Conservation (phyloP, 2,113 vertebrate species). For the Gasterosteus aculeatus region DNA sequence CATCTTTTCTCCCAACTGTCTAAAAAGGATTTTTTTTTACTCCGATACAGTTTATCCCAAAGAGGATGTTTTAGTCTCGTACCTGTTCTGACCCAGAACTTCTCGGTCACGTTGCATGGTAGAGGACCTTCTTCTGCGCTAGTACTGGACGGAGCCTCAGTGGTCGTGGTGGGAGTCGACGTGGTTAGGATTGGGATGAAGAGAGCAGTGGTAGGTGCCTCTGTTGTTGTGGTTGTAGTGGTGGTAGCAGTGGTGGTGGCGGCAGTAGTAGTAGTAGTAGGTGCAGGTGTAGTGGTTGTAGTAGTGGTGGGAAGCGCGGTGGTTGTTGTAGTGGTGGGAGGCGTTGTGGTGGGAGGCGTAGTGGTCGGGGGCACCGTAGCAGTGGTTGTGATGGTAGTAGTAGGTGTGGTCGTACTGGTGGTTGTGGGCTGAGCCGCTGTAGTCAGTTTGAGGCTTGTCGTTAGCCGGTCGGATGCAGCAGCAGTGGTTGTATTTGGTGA, state of each 20-base stretch:
- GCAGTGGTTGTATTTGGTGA: conserved; percentile 22
- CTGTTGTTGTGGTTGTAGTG: conserved; percentile 76
- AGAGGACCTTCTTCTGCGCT: conserved; percentile 78
- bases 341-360: conserved; percentile 50
- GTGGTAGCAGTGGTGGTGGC: conserved; percentile 80
- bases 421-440: conserved; percentile 48
- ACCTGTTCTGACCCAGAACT: conserved; percentile 89
- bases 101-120: conserved; percentile 90
- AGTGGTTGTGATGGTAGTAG: conserved; percentile 48
- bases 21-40: neutral
- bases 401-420: conserved; percentile 49
- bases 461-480: conserved; percentile 30
- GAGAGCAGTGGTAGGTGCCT: conserved; percentile 52
- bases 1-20: neutral
- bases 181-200: conserved; percentile 46
- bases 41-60: neutral
- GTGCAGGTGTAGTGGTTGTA: conserved; percentile 26
- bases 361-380: conserved; percentile 53
- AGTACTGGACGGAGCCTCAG: conserved; percentile 68
- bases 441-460: conserved; percentile 33
- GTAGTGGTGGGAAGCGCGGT: conserved; percentile 45
- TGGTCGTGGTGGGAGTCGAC: conserved; percentile 43
- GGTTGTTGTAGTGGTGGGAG: conserved; percentile 67
- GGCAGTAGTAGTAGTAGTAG: conserved; percentile 74
- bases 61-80: neutral